Conservation (phyloP, 2,888 invertebrate species). For the Cataglyphis albicans region DNA sequence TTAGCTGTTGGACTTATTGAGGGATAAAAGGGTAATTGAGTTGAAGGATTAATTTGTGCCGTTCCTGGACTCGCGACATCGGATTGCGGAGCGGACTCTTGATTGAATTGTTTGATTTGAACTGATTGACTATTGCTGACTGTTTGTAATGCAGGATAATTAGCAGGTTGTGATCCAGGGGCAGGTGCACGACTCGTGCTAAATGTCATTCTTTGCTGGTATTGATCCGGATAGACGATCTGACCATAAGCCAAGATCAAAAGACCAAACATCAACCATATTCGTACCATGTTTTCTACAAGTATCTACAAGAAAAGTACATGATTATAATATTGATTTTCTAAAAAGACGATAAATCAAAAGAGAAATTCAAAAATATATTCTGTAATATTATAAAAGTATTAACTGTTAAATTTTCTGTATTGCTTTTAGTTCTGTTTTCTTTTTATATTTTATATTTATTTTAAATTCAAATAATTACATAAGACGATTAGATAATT, state of each 20-base stretch:
- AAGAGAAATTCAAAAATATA: not conserved
- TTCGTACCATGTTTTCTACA: constrained; percentile 18
- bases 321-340: not conserved
- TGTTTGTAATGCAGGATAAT: not conserved
- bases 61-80: not conserved
- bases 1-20: not conserved
- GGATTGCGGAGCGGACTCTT: not conserved
- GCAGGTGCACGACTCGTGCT: not conserved
- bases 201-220: constrained; percentile 34
- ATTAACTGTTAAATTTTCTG: not conserved
- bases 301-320: not conserved
- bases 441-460: not conserved
- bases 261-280: constrained; percentile 56
- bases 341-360: not conserved
- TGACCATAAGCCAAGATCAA: constrained; percentile 60
- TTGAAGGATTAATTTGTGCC: not conserved
- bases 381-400: not conserved
- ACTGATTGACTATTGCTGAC: not conserved
- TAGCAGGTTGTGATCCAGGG: not conserved
- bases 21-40: not conserved
- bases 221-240: constrained; percentile 75
- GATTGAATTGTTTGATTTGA: not conserved
- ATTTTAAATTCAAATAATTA: not conserved
- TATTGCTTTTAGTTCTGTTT: not conserved
- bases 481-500: not conserved